A percentile compares a stretch with the other conserved stretches of the same genome.
Evolutionary conservation across 2,888 invertebrate species (phyloP).

Genomic region (Polymixis lichenea): DNA sequence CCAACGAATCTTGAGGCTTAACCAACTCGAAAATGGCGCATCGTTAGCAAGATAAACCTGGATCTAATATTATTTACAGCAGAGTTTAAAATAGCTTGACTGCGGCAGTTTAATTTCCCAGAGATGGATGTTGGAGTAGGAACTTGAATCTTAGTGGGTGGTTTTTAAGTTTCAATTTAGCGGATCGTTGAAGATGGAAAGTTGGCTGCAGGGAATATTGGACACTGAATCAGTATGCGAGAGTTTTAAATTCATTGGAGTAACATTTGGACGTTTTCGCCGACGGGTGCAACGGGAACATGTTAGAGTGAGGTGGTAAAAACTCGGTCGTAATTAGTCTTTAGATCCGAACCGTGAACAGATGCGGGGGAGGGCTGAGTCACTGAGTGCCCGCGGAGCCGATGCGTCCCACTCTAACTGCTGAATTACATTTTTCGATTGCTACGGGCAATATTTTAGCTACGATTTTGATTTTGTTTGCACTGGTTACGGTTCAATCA

Average conservation of each 20-base stretch:
- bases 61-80: slow-evolving; percentile 66
- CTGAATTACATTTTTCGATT: slow-evolving; percentile 71
- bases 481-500: slow-evolving; percentile 14
- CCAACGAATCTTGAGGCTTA: slow-evolving; percentile 80
- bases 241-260: slow-evolving; percentile 75
- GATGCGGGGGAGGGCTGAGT: slow-evolving; percentile 72
- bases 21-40: slow-evolving; percentile 76
- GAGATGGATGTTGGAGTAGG: slow-evolving; percentile 64
- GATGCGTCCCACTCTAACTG: slow-evolving; percentile 70
- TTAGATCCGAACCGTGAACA: slow-evolving; percentile 83
- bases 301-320: slow-evolving; percentile 81
- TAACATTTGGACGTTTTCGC: slow-evolving; percentile 74
- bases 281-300: slow-evolving; percentile 78
- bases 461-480: slow-evolving; percentile 65
- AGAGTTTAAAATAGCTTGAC: slow-evolving; percentile 75
- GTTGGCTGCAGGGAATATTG: slow-evolving; percentile 69
- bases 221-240: slow-evolving; percentile 73
- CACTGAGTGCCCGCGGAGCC: slow-evolving; percentile 68
- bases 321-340: slow-evolving; percentile 87
- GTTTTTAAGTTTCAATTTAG: slow-evolving; percentile 76
- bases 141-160: slow-evolving; percentile 74
- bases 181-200: slow-evolving; percentile 58
- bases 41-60: slow-evolving; percentile 67
- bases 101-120: slow-evolving; percentile 71
- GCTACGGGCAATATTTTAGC: slow-evolving; percentile 63